These are phyloP conservation scores for Allobates femoralis DNA, from an alignment of 2,797 vertebrate genomes.

Conservation along the genomic window DNA sequence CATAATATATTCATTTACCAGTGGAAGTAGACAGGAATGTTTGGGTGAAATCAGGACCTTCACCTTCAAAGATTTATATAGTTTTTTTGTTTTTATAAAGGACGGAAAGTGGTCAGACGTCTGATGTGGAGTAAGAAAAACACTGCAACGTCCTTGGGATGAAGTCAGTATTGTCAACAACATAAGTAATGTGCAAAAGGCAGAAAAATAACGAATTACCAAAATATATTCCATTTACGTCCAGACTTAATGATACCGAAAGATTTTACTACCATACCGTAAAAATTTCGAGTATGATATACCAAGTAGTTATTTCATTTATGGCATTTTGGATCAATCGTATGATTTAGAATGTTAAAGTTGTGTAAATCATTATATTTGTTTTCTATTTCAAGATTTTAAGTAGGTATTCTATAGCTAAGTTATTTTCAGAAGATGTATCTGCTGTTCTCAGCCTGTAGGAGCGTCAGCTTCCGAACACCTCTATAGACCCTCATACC, in stretches of 20 bases:
- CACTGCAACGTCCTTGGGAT: conserved; percentile 18
- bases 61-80: conserved; percentile 50
- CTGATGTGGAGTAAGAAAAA: conserved; percentile 29
- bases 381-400: too few species aligned
- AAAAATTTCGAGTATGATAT: background rate
- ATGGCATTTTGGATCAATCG: too few species aligned
- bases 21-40: background rate
- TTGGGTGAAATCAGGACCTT: conserved; percentile 20
- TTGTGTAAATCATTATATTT: too few species aligned
- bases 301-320: too few species aligned
- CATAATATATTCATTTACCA: background rate
- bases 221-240: background rate
- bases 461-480: too few species aligned
- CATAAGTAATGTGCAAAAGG: background rate
- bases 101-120: conserved; percentile 23
- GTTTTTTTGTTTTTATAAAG: background rate
- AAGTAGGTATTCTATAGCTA: too few species aligned
- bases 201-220: background rate
- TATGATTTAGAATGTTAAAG: too few species aligned
- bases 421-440: too few species aligned
- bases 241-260: too few species aligned
- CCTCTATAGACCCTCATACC: too few species aligned
- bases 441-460: too few species aligned
- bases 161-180: background rate
- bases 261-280: background rate